Base-by-base conservation (phyloP, 2,113 vertebrate genomes). In the Eidolon helvum region DNA sequence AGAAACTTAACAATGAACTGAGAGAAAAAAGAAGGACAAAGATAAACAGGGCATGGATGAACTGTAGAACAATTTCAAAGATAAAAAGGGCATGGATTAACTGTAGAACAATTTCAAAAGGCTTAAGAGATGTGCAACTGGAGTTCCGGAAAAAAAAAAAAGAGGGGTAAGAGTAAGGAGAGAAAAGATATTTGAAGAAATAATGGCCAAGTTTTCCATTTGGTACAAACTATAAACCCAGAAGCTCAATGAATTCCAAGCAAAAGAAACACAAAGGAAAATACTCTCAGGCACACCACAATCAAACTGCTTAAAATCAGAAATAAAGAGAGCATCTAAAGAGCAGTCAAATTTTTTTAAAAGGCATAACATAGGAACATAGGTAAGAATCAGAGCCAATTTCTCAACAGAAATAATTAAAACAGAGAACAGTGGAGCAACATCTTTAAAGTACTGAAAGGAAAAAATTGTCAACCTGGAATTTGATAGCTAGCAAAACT, bases 401-500 rank as follows among this genome's bases (percentile, higher is more conserved):
- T 28, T 77, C 72, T 89, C 85, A 65, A 57, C 50, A 87, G 33
- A 94, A 90, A 80, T 53, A n/a, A 48, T 82, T 19, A 53, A 40
- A 30, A 40, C 79, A 72, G 40, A 72, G 40, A 30, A 19, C 66
- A 66, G 19, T 3, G 22, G 87, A 65, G 15, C 45, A 53, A 53
- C 26, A 87, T n/a, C n/a, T 87, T 48, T 50, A 89, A 77, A 53
- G 26, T 43, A 16, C 12, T 33, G 22, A n/a, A 43, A 63, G 26
- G 19, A 18, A 19, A 35, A 63, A 15, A 8, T 18, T 30, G 6
- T 53, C 77, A 82, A 55, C 26, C 22, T 38, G 30, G 72, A 95
- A 74, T 75, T 84, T 3, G 5, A 94, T 24, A 94, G 33, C 69
- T 65, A 78, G 80, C 10, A 59, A 98, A 96, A 94, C 21, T 26